Percentiles rank a stretch among this genome's conserved stretches.
phyloP scores from a whole-genome alignment of 2,888 invertebrate species.

The Hecatera dysodea region DNA sequence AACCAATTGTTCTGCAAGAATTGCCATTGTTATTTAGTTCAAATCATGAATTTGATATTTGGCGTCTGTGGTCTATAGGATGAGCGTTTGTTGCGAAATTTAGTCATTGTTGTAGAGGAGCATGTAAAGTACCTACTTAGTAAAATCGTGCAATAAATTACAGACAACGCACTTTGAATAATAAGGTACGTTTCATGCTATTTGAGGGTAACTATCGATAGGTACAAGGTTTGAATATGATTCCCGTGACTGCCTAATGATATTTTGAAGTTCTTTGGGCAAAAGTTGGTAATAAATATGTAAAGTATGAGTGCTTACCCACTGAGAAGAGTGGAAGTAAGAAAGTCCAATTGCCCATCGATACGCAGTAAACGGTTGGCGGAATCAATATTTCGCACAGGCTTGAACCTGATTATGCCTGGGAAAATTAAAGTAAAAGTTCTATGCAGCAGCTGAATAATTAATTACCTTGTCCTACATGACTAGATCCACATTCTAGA shows the following conservation, averaged over 20 bases:
- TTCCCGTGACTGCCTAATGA: slow-evolving; percentile 1
- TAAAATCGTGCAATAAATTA: slow-evolving; percentile 56
- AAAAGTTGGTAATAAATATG: no score
- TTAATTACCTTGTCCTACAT: slow-evolving; percentile 24
- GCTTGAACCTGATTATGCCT: slow-evolving; percentile 7
- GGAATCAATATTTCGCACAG: slow-evolving; percentile 1
- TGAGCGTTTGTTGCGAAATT: slow-evolving; percentile 60
- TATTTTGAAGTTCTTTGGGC: slow-evolving; percentile 16
- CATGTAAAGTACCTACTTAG: slow-evolving; percentile 49
- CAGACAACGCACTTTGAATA: slow-evolving; percentile 45
- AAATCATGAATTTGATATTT: slow-evolving; percentile 69
- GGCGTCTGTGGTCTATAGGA: slow-evolving; percentile 53
- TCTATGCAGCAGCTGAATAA: background rate
- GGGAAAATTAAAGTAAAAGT: slow-evolving; percentile 50
- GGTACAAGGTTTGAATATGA: slow-evolving; percentile 29
- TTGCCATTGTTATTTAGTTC: slow-evolving; percentile 60
- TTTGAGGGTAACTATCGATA: slow-evolving; percentile 30
- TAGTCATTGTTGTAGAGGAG: slow-evolving; percentile 54
- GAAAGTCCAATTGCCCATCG: no score
- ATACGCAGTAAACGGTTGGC: no score
- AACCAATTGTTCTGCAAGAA: slow-evolving; percentile 59
- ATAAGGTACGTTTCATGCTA: slow-evolving; percentile 33
- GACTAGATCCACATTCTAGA: slow-evolving; percentile 19
- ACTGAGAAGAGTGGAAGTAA: no score
- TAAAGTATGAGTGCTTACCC: no score